Conservation (phyloP, 2,113 vertebrate genomes). For the Henicopernis longicauda region DNA sequence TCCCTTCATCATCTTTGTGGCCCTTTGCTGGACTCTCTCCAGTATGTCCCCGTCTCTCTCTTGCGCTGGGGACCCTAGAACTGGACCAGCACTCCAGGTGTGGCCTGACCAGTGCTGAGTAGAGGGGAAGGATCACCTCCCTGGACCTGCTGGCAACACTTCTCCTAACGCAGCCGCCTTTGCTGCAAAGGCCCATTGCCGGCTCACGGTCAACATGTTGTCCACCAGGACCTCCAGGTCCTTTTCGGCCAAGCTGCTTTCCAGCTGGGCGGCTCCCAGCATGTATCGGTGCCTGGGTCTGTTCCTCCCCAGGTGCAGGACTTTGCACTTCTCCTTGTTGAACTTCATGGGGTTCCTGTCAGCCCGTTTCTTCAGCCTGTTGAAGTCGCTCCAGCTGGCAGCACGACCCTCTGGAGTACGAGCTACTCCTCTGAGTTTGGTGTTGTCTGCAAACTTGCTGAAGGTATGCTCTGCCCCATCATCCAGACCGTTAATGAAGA, state of each 20-base stretch:
- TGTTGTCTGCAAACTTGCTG: background rate
- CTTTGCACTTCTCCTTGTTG: background rate
- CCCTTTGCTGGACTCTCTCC: background rate
- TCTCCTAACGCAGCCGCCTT: background rate
- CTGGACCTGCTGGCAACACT: background rate
- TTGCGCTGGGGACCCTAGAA: background rate
- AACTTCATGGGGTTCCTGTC: background rate
- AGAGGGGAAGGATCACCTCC: background rate
- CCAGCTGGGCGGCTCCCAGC: background rate
- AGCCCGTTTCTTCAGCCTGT: background rate
- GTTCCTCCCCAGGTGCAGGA: background rate
- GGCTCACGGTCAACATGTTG: background rate
- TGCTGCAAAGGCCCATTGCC: background rate
- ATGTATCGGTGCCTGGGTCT: fast-evolving
- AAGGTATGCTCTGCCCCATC: background rate
- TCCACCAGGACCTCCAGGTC: background rate
- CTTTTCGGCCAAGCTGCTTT: background rate
- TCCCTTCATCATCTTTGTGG: background rate
- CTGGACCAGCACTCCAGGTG: background rate
- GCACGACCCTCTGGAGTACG: background rate
- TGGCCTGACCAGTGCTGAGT: background rate
- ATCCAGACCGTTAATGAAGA: background rate
- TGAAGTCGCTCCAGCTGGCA: background rate
- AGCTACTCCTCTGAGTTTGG: background rate
- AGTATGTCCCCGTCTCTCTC: background rate